Evolutionary conservation across 2,888 invertebrate species (phyloP).

Genomic region (Parapristionchus giblindavisi): DNA sequence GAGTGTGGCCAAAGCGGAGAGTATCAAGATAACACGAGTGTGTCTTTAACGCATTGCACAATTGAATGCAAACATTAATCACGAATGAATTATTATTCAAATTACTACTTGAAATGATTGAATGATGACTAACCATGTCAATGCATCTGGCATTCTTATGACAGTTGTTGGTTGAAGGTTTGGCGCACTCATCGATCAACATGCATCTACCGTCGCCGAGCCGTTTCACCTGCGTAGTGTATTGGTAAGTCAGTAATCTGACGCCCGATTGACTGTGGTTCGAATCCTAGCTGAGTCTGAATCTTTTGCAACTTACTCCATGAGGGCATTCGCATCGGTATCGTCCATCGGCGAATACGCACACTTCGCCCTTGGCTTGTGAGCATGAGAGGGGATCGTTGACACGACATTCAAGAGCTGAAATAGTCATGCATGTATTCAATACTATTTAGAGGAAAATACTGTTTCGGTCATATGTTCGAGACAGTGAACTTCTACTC

Average conservation of each 20-base stretch:
- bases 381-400: conserved; percentile 65
- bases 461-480: too few relatives aligned
- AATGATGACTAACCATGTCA: conserved; percentile 46
- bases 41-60: too few relatives aligned
- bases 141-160: conserved; percentile 58
- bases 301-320: conserved; percentile 44
- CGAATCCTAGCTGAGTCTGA: background rate
- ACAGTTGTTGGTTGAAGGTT: conserved; percentile 57
- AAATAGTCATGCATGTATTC: background rate
- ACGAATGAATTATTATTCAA: too few relatives aligned
- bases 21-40: too few relatives aligned
- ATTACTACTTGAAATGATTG: too few relatives aligned
- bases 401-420: conserved; percentile 64
- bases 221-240: conserved; percentile 32
- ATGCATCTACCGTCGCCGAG: conserved; percentile 59
- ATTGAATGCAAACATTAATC: too few relatives aligned
- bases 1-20: too few relatives aligned
- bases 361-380: conserved; percentile 61
- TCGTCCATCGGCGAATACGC: conserved; percentile 61
- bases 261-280: background rate
- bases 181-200: conserved; percentile 56
- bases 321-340: conserved; percentile 61
- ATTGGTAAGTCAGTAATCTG: background rate
- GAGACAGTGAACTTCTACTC: too few relatives aligned
- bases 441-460: too few relatives aligned